phyloP scores from a whole-genome alignment of 1,140 invertebrate species.

The Penaeus chinensis region DNA sequence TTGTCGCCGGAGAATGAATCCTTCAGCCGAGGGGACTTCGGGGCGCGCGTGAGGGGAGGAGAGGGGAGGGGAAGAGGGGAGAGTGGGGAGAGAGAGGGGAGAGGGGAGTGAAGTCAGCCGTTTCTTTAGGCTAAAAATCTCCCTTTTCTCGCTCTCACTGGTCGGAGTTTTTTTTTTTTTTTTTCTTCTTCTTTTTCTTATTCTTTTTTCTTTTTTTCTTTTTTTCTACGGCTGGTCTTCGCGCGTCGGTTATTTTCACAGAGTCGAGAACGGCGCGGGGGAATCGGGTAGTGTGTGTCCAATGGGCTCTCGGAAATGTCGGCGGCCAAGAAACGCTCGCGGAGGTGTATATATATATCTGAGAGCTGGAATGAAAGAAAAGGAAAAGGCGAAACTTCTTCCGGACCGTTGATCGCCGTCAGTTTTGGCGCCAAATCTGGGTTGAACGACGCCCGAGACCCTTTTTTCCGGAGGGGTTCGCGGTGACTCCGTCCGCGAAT shows the following conservation, averaged over 20 bases:
- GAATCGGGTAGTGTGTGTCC: too few species aligned
- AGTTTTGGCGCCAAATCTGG: constrained; percentile 60
- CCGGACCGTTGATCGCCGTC: constrained; percentile 51
- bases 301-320: too few species aligned
- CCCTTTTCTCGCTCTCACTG: not conserved
- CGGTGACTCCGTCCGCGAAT: not conserved
- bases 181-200: too few species aligned
- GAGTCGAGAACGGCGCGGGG: too few species aligned
- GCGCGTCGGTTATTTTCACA: too few species aligned
- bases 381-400: constrained; percentile 25
- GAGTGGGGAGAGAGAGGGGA: not conserved
- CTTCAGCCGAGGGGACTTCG: constrained; percentile 27
- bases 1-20: constrained; percentile 52
- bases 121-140: constrained; percentile 13
- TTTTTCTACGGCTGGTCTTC: too few species aligned
- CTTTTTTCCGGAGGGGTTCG: constrained; percentile 14
- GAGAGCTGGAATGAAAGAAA: not conserved
- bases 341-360: not conserved
- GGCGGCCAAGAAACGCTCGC: not conserved
- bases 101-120: not conserved
- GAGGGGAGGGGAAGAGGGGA: not conserved
- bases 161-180: not conserved
- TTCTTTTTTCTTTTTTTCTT: too few species aligned
- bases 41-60: not conserved
- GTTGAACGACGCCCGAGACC: constrained; percentile 58